Evolutionary conservation across 2,888 invertebrate genomes (phyloP).

Genomic region (Ophioninae sp.): DNA sequence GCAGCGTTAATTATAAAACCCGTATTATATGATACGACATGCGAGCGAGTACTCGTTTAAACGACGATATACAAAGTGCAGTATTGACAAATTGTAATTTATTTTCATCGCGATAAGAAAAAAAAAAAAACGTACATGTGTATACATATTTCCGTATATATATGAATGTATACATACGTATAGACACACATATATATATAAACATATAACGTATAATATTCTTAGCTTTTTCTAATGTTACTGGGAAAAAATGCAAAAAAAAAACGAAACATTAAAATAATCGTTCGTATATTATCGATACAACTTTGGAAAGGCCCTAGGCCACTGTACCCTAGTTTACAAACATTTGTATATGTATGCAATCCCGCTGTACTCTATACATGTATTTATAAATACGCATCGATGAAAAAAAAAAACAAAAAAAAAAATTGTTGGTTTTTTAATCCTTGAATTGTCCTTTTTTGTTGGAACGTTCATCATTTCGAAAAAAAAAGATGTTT

Average conservation of each 20-base stretch:
- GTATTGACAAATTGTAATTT: slow-evolving; percentile 80
- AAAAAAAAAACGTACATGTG: slow-evolving; percentile 51
- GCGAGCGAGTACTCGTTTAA: slow-evolving; percentile 73
- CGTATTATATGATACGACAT: slow-evolving; percentile 50
- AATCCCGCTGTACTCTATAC: slow-evolving; percentile 76
- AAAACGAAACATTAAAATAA: slow-evolving; percentile 30
- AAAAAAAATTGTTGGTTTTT: too few relatives aligned
- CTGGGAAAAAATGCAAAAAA: slow-evolving; percentile 59
- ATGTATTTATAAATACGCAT: slow-evolving; percentile 80
- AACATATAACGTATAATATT: slow-evolving; percentile 61
- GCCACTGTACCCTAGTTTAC: slow-evolving; percentile 72
- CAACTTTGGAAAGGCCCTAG: slow-evolving; percentile 76
- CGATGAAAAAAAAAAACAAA: slow-evolving; percentile 70
- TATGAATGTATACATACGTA: slow-evolving; percentile 23
- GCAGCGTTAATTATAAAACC: slow-evolving; percentile 37
- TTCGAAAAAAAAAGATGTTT: too few relatives aligned
- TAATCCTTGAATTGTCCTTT: background rate
- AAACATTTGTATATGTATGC: slow-evolving; percentile 79
- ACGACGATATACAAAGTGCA: slow-evolving; percentile 76
- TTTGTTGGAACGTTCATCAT: background rate
- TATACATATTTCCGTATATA: slow-evolving; percentile 50
- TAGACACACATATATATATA: slow-evolving; percentile 50
- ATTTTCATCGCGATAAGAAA: slow-evolving; percentile 76
- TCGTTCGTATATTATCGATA: slow-evolving; percentile 61
- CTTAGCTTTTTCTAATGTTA: slow-evolving; percentile 70